Evolutionary conservation across 2,797 vertebrate species (phyloP).

Genomic region (Intellagama lesueurii): DNA sequence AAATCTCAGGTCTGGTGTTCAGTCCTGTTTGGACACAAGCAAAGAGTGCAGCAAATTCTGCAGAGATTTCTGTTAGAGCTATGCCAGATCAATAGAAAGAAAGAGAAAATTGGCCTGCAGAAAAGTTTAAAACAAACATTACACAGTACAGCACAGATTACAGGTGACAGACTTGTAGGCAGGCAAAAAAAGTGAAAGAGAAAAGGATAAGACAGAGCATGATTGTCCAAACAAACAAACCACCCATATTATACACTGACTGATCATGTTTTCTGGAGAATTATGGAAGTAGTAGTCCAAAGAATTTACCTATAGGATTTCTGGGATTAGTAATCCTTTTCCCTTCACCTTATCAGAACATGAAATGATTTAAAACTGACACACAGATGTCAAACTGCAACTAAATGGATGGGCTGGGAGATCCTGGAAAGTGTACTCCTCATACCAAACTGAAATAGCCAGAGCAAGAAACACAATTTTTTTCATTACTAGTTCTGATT

Average conservation of each 20-base stretch:
- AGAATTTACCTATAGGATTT: too few relatives aligned
- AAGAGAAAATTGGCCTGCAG: not conserved
- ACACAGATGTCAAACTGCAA: too few relatives aligned
- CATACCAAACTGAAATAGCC: too few relatives aligned
- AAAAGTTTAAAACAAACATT: not conserved
- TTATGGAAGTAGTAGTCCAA: too few relatives aligned
- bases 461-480: too few relatives aligned
- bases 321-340: too few relatives aligned
- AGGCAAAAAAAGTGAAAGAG: not conserved
- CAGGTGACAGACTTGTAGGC: not conserved
- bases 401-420: not conserved
- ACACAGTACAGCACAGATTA: not conserved
- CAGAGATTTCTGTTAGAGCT: not conserved
- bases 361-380: too few relatives aligned
- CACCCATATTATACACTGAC: too few relatives aligned
- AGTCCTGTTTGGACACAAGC: not conserved
- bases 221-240: not conserved
- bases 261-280: too few relatives aligned
- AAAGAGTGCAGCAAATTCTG: not conserved
- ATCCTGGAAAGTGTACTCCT: too few relatives aligned
- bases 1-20: not conserved
- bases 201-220: not conserved
- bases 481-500: too few relatives aligned
- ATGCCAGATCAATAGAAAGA: not conserved
- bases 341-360: too few relatives aligned